These are phyloP conservation scores for Lamellibrachia satsuma DNA, from an alignment of 2,888 invertebrate genomes.

Conservation along the genomic window DNA sequence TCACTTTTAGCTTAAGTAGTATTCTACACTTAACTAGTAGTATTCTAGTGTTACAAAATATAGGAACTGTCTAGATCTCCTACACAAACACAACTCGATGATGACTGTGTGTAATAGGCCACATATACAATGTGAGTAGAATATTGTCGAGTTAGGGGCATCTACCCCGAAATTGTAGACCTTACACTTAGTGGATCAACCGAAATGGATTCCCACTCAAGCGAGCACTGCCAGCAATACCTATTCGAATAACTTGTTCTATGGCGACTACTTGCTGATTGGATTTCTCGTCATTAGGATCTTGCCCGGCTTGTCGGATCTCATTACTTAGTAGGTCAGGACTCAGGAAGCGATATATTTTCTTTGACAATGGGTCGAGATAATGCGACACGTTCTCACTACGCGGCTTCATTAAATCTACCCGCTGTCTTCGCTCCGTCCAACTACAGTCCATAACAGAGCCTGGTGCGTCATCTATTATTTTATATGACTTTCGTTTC, in stretches of 20 bases:
- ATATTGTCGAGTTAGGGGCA: too few species aligned
- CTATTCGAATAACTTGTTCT: background rate
- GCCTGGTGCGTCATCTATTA: background rate
- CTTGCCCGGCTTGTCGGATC: background rate
- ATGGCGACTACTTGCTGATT: background rate
- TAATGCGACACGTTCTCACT: background rate
- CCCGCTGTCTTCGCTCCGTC: background rate
- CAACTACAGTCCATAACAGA: background rate
- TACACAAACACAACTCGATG: too few species aligned
- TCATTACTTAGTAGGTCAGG: constrained; percentile 12
- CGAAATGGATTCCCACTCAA: background rate
- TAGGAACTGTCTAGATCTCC: too few species aligned
- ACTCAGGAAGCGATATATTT: constrained; percentile 3
- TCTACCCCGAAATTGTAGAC: too few species aligned
- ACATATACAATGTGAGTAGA: too few species aligned
- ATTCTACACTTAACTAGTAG: too few species aligned
- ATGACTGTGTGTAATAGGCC: too few species aligned
- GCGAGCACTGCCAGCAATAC: background rate
- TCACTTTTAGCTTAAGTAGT: too few species aligned
- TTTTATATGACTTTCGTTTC: background rate
- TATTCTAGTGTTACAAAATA: too few species aligned
- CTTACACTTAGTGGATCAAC: too few species aligned
- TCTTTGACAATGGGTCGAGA: background rate
- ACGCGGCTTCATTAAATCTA: background rate
- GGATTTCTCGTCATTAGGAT: background rate